Evolutionary conservation across 2,888 invertebrate genomes (phyloP).

Genomic region (Dryadula phaetusa): DNA sequence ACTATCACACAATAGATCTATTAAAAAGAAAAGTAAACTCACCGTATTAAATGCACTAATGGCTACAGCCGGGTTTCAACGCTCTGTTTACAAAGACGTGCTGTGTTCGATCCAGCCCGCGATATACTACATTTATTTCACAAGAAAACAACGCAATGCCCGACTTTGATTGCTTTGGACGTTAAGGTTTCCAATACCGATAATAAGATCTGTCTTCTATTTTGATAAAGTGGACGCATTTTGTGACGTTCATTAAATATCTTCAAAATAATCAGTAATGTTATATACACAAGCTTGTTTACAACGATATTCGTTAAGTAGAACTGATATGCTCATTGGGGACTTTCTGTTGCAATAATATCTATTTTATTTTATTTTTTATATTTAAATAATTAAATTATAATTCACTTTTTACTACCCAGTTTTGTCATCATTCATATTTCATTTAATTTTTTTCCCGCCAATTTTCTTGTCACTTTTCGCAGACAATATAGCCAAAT

Average conservation of each 20-base stretch:
- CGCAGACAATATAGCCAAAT: neutral
- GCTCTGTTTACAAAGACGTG: constrained; percentile 44
- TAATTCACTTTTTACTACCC: too few species aligned
- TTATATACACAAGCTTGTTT: constrained; percentile 11
- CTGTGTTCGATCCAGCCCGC: constrained; percentile 37
- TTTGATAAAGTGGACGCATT: constrained; percentile 16
- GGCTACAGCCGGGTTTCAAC: constrained; percentile 43
- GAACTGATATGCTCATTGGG: constrained; percentile 2
- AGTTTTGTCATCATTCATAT: too few species aligned
- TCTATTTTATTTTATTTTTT: neutral
- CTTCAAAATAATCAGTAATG: constrained; percentile 17
- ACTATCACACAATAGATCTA: neutral
- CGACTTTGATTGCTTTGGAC: constrained; percentile 41
- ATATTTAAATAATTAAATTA: too few species aligned
- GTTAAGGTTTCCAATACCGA: constrained; percentile 27
- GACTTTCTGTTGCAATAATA: constrained; percentile 1
- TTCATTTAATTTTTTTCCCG: too few species aligned
- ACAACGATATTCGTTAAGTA: constrained; percentile 6
- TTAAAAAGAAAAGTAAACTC: constrained; percentile 27
- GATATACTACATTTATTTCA: constrained; percentile 44
- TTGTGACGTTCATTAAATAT: constrained; percentile 19
- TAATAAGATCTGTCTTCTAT: constrained; percentile 24
- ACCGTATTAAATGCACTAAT: constrained; percentile 39
- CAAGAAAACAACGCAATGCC: constrained; percentile 38
- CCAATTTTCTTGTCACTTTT: neutral